Evolutionary conservation across 1,140 invertebrate genomes (phyloP).

Genomic region (Panulirus ornatus): DNA sequence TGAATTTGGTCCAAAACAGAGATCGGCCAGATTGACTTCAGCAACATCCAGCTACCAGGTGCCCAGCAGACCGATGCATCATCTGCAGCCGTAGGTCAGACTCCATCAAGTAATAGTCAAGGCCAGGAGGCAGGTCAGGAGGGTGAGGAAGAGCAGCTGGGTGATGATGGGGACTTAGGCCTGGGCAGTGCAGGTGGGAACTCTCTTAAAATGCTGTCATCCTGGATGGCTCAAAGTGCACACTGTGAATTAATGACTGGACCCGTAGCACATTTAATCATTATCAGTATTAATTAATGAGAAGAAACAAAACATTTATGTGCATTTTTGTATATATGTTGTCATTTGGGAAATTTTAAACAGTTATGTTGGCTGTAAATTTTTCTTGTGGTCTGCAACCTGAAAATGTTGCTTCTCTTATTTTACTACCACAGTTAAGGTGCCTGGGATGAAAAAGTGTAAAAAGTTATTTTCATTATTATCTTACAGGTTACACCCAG

Average conservation of each 20-base stretch:
- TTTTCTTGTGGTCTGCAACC: no score
- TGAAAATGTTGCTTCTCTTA: no score
- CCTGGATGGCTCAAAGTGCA: not conserved
- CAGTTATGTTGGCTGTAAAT: no score
- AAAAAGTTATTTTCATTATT: no score
- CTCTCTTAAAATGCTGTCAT: not conserved
- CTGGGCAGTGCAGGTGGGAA: slow-evolving; percentile 59
- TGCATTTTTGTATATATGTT: no score
- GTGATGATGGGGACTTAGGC: slow-evolving; percentile 61
- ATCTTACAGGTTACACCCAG: not conserved
- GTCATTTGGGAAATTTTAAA: no score
- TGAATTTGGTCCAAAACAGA: slow-evolving; percentile 23
- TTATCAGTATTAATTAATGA: not conserved
- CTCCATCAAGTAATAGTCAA: not conserved
- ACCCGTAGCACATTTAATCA: not conserved
- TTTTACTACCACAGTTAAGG: no score
- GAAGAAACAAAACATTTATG: no score
- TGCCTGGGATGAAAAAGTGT: no score
- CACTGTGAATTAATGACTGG: not conserved
- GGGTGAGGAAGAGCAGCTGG: slow-evolving; percentile 48
- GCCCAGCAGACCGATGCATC: not conserved
- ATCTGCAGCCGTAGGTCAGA: slow-evolving; percentile 19
- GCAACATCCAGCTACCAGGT: slow-evolving; percentile 33
- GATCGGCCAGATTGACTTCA: slow-evolving; percentile 55
- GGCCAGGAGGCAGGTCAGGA: slow-evolving; percentile 36